These are phyloP conservation scores for Pomacea canaliculata DNA, from an alignment of 2,888 invertebrate genomes.

Conservation along the genomic window DNA sequence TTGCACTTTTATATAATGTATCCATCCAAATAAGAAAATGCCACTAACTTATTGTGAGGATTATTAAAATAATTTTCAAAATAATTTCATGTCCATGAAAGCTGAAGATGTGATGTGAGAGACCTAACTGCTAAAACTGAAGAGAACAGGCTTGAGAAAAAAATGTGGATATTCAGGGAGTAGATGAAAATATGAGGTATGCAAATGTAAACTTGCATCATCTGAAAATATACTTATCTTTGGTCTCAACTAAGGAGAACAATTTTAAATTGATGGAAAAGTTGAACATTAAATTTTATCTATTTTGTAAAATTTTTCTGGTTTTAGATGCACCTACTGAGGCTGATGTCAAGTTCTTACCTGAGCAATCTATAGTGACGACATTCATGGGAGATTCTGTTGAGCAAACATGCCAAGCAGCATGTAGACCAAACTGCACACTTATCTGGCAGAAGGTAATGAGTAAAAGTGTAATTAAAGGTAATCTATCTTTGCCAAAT, in stretches of 20 bases:
- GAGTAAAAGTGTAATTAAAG: neutral
- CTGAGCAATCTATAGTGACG: neutral
- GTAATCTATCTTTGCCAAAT: too few relatives aligned
- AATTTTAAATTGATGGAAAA: neutral
- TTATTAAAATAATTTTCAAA: too few relatives aligned
- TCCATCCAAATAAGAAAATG: too few relatives aligned
- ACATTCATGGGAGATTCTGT: constrained; percentile 15
- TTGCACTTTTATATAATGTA: too few relatives aligned
- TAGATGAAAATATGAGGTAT: neutral
- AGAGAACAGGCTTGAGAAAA: too few relatives aligned
- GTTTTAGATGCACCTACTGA: constrained; percentile 4
- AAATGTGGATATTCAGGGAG: too few relatives aligned
- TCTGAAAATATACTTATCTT: too few relatives aligned
- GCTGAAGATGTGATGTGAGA: too few relatives aligned
- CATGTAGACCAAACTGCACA: constrained; percentile 20
- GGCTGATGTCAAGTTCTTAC: neutral
- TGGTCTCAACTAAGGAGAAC: neutral
- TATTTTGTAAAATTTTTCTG: neutral
- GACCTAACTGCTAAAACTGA: too few relatives aligned
- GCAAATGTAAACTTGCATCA: neutral
- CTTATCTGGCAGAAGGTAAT: constrained; percentile 20
- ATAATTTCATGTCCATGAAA: too few relatives aligned
- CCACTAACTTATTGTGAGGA: too few relatives aligned
- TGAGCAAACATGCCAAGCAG: constrained; percentile 16
- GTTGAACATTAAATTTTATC: neutral